These are phyloP conservation scores for Verasper variegatus DNA, from an alignment of 2,113 vertebrate species.

Conservation along the genomic window DNA sequence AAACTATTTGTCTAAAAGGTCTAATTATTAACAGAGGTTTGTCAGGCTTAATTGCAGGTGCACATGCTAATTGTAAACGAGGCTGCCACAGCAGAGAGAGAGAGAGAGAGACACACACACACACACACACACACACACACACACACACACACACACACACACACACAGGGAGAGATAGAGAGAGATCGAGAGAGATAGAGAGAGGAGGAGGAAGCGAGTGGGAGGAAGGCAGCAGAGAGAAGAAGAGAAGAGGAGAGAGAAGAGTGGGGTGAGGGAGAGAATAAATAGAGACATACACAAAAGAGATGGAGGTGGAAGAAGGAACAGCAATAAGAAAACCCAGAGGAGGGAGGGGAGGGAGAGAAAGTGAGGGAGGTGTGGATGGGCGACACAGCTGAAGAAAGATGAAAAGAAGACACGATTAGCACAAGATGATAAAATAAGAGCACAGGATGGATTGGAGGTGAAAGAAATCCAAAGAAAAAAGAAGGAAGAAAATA, in stretches of 20 bases:
- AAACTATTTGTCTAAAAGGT: slow-evolving; percentile 70
- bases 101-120: slow-evolving; percentile 1
- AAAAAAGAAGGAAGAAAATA: neutral
- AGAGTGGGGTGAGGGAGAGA: slow-evolving; percentile 67
- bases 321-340: slow-evolving; percentile 68
- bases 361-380: slow-evolving; percentile 40
- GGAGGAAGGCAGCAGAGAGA: slow-evolving; percentile 66
- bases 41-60: slow-evolving; percentile 83
- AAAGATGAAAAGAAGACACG: slow-evolving; percentile 64
- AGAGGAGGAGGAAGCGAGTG: slow-evolving; percentile 66
- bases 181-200: slow-evolving; percentile 13
- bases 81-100: slow-evolving; percentile 45
- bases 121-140: neutral
- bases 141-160: neutral
- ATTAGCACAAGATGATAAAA: slow-evolving; percentile 57
- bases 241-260: slow-evolving; percentile 56
- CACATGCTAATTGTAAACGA: slow-evolving; percentile 80
- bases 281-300: slow-evolving; percentile 79
- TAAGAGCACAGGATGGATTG: slow-evolving; percentile 26
- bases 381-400: slow-evolving; percentile 49
- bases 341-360: slow-evolving; percentile 44
- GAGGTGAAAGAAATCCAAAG: slow-evolving; percentile 30
- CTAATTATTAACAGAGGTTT: slow-evolving; percentile 82
- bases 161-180: slow-evolving; percentile 1
- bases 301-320: slow-evolving; percentile 78